phyloP scores from a whole-genome alignment of 2,888 invertebrate genomes.

The Alloscopus bannaensis region DNA sequence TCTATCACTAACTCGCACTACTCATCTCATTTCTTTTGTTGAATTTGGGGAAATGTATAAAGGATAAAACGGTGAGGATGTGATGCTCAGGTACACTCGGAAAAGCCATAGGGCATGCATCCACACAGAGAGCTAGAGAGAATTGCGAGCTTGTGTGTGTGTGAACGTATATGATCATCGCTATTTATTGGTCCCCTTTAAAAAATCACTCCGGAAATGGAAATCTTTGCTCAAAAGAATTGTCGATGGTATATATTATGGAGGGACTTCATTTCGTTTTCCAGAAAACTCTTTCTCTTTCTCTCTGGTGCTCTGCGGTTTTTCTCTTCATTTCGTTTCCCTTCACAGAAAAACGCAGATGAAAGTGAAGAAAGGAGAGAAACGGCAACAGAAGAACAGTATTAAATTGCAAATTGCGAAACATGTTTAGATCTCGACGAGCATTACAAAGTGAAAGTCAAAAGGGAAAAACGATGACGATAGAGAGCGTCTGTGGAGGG shows the following conservation, averaged over 20 bases:
- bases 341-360: background rate
- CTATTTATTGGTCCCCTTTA: background rate
- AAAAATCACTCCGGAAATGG: slow-evolving; percentile 18
- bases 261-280: slow-evolving; percentile 4
- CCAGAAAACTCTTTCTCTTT: background rate
- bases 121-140: too few relatives aligned
- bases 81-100: too few relatives aligned
- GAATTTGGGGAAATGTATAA: too few relatives aligned
- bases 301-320: background rate
- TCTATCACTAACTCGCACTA: background rate
- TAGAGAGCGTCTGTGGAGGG: too few relatives aligned
- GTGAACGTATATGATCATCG: too few relatives aligned
- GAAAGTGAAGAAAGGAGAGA: background rate
- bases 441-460: too few relatives aligned
- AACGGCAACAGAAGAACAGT: background rate
- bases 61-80: too few relatives aligned
- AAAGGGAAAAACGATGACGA: too few relatives aligned
- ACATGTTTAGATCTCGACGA: too few relatives aligned
- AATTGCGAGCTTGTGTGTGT: too few relatives aligned
- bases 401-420: slow-evolving; percentile 14
- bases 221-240: slow-evolving; percentile 17
- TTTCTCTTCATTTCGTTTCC: background rate
- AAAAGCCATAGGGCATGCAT: too few relatives aligned
- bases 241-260: background rate
- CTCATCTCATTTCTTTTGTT: too few relatives aligned